Conservation (phyloP, 1,140 invertebrate species). For the Aradophagus sp. region DNA sequence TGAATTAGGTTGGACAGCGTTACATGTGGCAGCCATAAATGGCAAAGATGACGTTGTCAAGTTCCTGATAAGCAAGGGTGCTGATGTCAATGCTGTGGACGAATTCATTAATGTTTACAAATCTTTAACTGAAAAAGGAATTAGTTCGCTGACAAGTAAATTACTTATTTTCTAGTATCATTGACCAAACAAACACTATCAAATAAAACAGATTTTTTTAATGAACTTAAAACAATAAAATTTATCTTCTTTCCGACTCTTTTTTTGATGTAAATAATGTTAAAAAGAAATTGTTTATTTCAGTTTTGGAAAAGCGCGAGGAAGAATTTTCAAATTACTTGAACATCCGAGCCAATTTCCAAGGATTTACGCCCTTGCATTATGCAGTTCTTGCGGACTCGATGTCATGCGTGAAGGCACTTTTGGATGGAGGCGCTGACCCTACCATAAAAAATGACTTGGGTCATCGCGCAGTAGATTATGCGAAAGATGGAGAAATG, state of each 20-base stretch:
- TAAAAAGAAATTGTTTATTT: not conserved
- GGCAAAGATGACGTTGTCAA: conserved; percentile 79
- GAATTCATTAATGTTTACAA: conserved; percentile 84
- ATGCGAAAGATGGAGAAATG: conserved; percentile 79
- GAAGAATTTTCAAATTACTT: conserved; percentile 87
- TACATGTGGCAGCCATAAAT: conserved; percentile 90
- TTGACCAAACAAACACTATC: not conserved
- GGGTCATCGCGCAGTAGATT: conserved; percentile 86
- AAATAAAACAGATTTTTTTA: too few species aligned
- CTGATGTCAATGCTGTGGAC: conserved; percentile 86
- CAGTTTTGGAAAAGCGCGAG: conserved; percentile 75
- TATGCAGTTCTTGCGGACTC: conserved; percentile 90
- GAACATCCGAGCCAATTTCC: conserved; percentile 84
- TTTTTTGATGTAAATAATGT: too few species aligned
- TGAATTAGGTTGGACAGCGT: conserved; percentile 87
- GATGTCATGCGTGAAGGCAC: conserved; percentile 76
- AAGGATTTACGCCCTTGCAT: conserved; percentile 91
- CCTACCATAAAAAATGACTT: conserved; percentile 85
- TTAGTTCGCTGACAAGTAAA: conserved; percentile 80
- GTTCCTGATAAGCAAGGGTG: conserved; percentile 83
- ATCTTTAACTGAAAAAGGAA: conserved; percentile 76
- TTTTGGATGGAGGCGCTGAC: conserved; percentile 82
- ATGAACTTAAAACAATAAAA: too few species aligned
- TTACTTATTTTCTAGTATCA: not conserved
- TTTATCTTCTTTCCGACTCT: too few species aligned